phyloP scores from a whole-genome alignment of 2,797 vertebrate genomes.

The Crenichthys baileyi region DNA sequence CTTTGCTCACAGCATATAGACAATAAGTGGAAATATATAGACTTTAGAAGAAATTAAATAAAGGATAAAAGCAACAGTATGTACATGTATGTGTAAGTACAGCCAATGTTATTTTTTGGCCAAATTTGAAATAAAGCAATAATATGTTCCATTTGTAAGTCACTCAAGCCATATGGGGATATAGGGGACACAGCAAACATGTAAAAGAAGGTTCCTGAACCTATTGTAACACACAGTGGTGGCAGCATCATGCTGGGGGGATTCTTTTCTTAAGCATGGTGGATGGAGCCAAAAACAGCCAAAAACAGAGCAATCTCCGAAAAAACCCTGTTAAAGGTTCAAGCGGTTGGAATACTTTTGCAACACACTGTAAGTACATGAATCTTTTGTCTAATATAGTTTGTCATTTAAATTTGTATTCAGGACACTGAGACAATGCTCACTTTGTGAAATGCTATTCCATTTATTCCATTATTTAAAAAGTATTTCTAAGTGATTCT shows the following conservation, averaged over 20 bases:
- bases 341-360: background rate
- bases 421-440: conserved; percentile 13
- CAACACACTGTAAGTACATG: background rate
- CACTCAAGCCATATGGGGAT: background rate
- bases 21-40: no score
- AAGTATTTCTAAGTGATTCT: background rate
- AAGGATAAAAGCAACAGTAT: no score
- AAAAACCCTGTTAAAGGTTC: background rate
- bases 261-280: background rate
- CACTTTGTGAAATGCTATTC: background rate
- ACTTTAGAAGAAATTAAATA: no score
- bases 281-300: background rate
- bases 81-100: no score
- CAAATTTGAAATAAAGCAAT: background rate
- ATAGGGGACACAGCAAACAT: background rate
- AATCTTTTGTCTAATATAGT: conserved; percentile 7
- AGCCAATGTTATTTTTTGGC: no score
- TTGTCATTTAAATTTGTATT: background rate
- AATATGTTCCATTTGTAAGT: background rate
- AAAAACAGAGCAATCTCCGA: background rate
- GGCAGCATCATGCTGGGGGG: background rate
- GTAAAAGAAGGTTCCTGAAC: background rate
- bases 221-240: background rate
- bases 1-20: no score
- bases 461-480: background rate